Percentiles rank a stretch among this genome's conserved stretches.
Conservation (phyloP, 1,140 invertebrate species). For the Drosophila kikkawai region DNA sequence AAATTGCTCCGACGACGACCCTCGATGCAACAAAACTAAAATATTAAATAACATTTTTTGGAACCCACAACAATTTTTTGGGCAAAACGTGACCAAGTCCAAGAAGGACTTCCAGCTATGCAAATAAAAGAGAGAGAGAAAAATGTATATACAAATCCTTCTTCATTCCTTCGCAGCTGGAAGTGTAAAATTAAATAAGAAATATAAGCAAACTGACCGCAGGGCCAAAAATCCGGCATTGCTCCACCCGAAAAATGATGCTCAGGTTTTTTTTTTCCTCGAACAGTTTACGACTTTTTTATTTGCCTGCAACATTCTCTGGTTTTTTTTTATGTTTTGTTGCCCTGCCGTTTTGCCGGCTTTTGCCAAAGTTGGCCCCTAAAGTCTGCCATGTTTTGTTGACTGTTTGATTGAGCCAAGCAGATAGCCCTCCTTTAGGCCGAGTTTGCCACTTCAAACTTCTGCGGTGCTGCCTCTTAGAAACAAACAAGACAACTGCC, state of each 20-base stretch:
- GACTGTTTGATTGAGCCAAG: slow-evolving; percentile 57
- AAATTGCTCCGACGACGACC: slow-evolving; percentile 63
- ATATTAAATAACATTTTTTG: slow-evolving; percentile 76
- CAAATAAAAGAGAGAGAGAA: slow-evolving; percentile 26
- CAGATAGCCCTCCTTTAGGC: slow-evolving; percentile 52
- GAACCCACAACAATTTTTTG: slow-evolving; percentile 41
- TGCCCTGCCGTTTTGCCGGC: slow-evolving; percentile 4
- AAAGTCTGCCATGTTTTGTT: slow-evolving; percentile 50
- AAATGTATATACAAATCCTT: slow-evolving; percentile 52
- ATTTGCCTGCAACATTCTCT: slow-evolving; percentile 60
- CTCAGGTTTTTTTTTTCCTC: slow-evolving; percentile 4
- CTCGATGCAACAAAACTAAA: slow-evolving; percentile 61
- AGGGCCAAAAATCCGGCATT: slow-evolving; percentile 31
- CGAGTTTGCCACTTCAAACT: slow-evolving; percentile 63
- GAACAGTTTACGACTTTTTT: slow-evolving; percentile 71
- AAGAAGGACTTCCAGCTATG: slow-evolving; percentile 22
- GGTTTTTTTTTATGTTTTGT: slow-evolving; percentile 11
- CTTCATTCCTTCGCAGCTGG: slow-evolving; percentile 7
- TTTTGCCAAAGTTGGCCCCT: slow-evolving; percentile 15
- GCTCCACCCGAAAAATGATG: slow-evolving; percentile 3
- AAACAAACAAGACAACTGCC: slow-evolving; percentile 42
- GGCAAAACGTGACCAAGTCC: slow-evolving; percentile 72
- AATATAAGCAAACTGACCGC: slow-evolving; percentile 76
- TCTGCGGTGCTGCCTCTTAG: slow-evolving; percentile 18
- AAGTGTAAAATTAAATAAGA: slow-evolving; percentile 80